Evolutionary conservation across 2,797 vertebrate genomes (phyloP).

Genomic region (Numenius phaeopus): DNA sequence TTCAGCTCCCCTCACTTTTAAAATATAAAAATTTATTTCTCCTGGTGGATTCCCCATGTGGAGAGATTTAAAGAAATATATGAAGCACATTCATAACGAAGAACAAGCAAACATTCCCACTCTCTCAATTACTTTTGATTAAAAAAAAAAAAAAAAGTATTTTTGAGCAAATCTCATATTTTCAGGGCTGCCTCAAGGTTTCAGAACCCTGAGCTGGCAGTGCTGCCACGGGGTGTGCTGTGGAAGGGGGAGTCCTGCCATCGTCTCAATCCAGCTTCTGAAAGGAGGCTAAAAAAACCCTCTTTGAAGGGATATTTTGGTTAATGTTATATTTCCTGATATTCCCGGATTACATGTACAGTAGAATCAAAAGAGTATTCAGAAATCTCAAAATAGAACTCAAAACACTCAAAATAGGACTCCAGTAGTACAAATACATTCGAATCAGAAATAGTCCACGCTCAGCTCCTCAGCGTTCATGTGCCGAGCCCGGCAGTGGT

Average conservation of each 20-base stretch:
- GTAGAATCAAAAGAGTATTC: not conserved
- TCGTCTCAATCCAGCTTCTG: not conserved
- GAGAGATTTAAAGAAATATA: slow-evolving; percentile 23
- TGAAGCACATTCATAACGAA: not conserved
- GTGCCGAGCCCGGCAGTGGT: rapidly evolving
- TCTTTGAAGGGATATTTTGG: slow-evolving; percentile 28
- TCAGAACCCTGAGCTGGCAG: not conserved
- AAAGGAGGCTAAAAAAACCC: not conserved
- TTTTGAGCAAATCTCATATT: slow-evolving; percentile 1
- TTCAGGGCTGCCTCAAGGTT: not conserved
- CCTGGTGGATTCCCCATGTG: not conserved
- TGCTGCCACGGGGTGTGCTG: rapidly evolving
- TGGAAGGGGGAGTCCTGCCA: not conserved
- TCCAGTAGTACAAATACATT: not conserved
- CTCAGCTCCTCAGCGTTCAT: rapidly evolving
- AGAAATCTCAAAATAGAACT: slow-evolving; percentile 35
- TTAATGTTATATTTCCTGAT: not conserved
- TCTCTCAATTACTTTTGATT: slow-evolving; percentile 51
- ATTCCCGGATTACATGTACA: not conserved
- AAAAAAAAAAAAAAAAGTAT: not conserved
- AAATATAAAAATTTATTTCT: slow-evolving; percentile 36
- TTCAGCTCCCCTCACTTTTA: not conserved
- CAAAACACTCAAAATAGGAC: not conserved
- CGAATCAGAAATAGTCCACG: not conserved
- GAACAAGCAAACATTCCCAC: slow-evolving; percentile 1